Percentiles rank a stretch among this genome's conserved stretches.
Conservation (phyloP, 2,797 vertebrate genomes). For the Tragopan temminckii region DNA sequence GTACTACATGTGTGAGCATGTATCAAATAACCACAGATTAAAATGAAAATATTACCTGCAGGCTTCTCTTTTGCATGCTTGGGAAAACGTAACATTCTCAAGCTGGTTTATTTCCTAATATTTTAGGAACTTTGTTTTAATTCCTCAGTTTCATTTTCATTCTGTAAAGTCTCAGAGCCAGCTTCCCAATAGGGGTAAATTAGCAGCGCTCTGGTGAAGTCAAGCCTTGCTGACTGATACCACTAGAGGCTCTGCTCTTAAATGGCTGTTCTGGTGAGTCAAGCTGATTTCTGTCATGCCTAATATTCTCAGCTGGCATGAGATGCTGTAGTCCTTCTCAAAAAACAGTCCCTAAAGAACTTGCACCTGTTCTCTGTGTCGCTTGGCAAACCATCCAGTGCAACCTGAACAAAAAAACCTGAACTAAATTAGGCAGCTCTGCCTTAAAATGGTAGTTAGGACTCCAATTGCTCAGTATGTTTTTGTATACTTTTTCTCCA, state of each 20-base stretch:
- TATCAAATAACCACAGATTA: neutral
- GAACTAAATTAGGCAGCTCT: neutral
- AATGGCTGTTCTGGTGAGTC: neutral
- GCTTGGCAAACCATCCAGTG: neutral
- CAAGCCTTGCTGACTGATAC: conserved; percentile 42
- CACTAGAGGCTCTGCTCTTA: conserved; percentile 20
- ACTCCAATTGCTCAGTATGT: neutral
- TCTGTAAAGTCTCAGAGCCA: conserved; percentile 2
- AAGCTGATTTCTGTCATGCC: conserved; percentile 8
- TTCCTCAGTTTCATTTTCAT: conserved; percentile 31
- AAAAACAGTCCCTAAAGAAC: neutral
- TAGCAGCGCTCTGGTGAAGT: conserved; percentile 16
- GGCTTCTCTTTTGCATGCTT: neutral
- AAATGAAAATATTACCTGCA: neutral
- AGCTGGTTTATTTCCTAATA: conserved; percentile 42
- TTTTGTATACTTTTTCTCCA: neutral
- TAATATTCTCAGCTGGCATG: neutral
- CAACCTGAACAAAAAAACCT: neutral
- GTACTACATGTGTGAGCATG: neutral
- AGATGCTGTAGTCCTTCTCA: neutral
- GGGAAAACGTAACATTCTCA: conserved; percentile 13
- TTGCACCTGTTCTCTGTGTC: neutral
- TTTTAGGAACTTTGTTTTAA: conserved; percentile 38
- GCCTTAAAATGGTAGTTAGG: neutral
- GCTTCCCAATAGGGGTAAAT: conserved; percentile 34